phyloP scores from a whole-genome alignment of 2,888 invertebrate species.

The Stegana nigrithorax region DNA sequence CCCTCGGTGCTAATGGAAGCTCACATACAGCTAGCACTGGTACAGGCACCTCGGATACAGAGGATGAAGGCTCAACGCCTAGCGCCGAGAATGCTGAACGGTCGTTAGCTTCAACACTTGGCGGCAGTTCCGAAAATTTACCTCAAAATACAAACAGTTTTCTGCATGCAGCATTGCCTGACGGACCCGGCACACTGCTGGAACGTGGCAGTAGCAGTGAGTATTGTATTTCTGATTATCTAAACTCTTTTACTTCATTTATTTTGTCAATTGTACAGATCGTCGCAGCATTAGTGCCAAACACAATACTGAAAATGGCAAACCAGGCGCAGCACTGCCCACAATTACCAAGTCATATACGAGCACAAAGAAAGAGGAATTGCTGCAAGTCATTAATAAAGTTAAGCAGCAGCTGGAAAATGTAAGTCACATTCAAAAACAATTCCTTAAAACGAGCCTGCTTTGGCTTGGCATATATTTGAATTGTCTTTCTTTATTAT shows the following conservation, averaged over 20 bases:
- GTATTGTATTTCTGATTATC: conserved; percentile 16
- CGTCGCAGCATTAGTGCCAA: conserved; percentile 77
- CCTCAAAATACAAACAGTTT: conserved; percentile 65
- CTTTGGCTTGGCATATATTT: neutral
- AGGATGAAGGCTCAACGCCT: conserved; percentile 82
- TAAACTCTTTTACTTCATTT: no score
- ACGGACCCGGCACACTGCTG: conserved; percentile 64
- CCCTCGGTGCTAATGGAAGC: conserved; percentile 68
- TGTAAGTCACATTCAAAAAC: conserved; percentile 72
- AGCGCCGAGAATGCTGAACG: conserved; percentile 85
- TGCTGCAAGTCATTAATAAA: conserved; percentile 85
- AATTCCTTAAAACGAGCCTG: neutral
- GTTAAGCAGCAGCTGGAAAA: conserved; percentile 87
- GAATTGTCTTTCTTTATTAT: conserved; percentile 19
- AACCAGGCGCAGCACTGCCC: conserved; percentile 51
- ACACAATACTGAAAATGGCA: conserved; percentile 68
- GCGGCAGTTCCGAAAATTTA: conserved; percentile 78
- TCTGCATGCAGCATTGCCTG: conserved; percentile 66
- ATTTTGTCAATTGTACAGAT: conserved; percentile 49
- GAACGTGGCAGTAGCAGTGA: conserved; percentile 67
- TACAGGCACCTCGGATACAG: conserved; percentile 81
- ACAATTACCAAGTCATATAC: conserved; percentile 68
- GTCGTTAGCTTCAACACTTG: conserved; percentile 74
- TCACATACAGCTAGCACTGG: conserved; percentile 70
- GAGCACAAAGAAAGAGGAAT: conserved; percentile 75